phyloP scores from a whole-genome alignment of 1,140 invertebrate genomes.

The Aphelenchoides besseyi region DNA sequence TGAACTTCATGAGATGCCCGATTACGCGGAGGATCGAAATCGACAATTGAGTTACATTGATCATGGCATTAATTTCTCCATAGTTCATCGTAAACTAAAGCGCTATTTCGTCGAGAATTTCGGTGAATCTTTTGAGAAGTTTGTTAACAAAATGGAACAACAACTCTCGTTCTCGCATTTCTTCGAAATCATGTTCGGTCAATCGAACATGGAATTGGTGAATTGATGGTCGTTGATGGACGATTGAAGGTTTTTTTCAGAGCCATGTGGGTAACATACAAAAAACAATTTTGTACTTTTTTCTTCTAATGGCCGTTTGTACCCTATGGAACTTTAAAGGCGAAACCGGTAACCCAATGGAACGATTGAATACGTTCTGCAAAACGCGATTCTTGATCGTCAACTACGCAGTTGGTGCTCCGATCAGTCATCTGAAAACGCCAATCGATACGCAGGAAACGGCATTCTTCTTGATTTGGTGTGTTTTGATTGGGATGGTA shows the following conservation, averaged over 20 bases:
- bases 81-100: background rate
- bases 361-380: background rate
- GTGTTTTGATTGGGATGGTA: background rate
- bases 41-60: background rate
- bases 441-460: background rate
- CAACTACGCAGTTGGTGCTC: background rate
- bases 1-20: background rate
- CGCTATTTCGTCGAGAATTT: conserved; percentile 4
- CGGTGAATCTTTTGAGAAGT: background rate
- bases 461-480: conserved; percentile 9
- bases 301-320: background rate
- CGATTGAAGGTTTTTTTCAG: background rate
- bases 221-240: background rate
- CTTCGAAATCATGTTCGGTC: conserved; percentile 4
- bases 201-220: background rate
- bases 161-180: conserved; percentile 13
- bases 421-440: background rate
- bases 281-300: background rate
- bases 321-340: background rate
- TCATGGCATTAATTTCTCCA: background rate
- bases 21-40: background rate
- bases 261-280: background rate
- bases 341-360: background rate
- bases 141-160: background rate
- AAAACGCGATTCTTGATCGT: conserved; percentile 1